Base-by-base conservation (phyloP, 2,797 vertebrate genomes). In the Chelon labrosus region DNA sequence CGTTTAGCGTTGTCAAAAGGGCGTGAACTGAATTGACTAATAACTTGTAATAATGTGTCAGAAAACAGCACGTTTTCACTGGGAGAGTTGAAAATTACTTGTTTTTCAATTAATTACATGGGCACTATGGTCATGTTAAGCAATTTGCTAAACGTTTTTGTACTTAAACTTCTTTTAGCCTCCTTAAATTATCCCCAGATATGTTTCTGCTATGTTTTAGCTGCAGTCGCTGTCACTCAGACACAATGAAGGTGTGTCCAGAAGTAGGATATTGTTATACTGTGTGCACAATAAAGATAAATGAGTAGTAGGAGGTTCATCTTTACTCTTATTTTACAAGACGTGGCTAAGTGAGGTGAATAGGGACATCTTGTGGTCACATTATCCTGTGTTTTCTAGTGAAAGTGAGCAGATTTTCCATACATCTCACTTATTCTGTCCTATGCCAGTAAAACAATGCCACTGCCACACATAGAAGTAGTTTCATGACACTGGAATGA, bases 11-110 rank as follows among this genome's bases (percentile, higher is more conserved):
- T 80, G 77, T 83, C 74, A 84, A 83, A 85, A 88, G 90, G 91
- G 88, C 83, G 85, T 90, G 86, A 90, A 63, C 77, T 84, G 73
- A 82, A 67, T 70, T 50, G 57, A 70, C 53, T 71, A 75, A 79
- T 77, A 65, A 68, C 52, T n/a, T 68, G 80, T 75, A 77, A 75
- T 70, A 67, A 70, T 66, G 77, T 85, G 76, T 82, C 77, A 77
- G 70, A 87, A 77, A 75, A 38, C 74, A 61, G 54, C 69, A 79
- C 73, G 70, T 57, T 52, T 38, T 52, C 56, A 10, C 54, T 54
- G 60, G 58, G 59, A 13, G n/a, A 37, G 44, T 62, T 52, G 46
- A 77, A 68, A 85, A 82, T 54, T 22, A 42, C 54, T 44, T 75
- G 47, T 42, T 60, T 72, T 65, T 66, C 14, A 62, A 52, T 38